phyloP scores from a whole-genome alignment of 2,888 invertebrate genomes.

The Cybosia mesomella region DNA sequence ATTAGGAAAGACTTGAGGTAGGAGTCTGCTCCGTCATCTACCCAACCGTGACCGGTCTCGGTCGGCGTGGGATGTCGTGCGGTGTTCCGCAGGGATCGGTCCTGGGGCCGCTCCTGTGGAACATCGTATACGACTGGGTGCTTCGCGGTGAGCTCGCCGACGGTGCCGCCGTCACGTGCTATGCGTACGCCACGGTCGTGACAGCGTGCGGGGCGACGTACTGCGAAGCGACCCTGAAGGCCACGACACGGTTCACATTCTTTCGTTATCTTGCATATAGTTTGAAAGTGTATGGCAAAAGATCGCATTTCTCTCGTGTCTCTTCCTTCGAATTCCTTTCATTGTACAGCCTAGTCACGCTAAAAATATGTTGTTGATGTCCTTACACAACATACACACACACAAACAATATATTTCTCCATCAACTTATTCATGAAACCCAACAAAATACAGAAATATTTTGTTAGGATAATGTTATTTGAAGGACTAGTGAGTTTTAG shows the following conservation, averaged over 20 bases:
- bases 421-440: not conserved
- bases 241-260: not conserved
- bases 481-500: not conserved
- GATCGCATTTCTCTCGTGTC: not conserved
- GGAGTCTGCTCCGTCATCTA: not conserved
- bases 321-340: not conserved
- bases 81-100: too few species aligned
- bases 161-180: too few species aligned
- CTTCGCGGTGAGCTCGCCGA: too few species aligned
- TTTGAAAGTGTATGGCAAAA: not conserved
- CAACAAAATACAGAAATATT: not conserved
- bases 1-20: too few species aligned
- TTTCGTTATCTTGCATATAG: not conserved
- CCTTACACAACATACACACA: too few species aligned
- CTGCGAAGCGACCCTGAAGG: not conserved
- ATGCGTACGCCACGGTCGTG: too few species aligned
- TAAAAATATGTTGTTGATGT: not conserved
- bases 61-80: too few species aligned
- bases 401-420: not conserved
- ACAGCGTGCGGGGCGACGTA: too few species aligned
- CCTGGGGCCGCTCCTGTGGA: too few species aligned
- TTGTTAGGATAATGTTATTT: not conserved
- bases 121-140: too few species aligned
- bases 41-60: too few species aligned
- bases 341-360: not conserved